A percentile compares a stretch with the other conserved stretches of the same genome.
Conservation (phyloP, 2,888 invertebrate genomes). For the Diabrotica balteata region DNA sequence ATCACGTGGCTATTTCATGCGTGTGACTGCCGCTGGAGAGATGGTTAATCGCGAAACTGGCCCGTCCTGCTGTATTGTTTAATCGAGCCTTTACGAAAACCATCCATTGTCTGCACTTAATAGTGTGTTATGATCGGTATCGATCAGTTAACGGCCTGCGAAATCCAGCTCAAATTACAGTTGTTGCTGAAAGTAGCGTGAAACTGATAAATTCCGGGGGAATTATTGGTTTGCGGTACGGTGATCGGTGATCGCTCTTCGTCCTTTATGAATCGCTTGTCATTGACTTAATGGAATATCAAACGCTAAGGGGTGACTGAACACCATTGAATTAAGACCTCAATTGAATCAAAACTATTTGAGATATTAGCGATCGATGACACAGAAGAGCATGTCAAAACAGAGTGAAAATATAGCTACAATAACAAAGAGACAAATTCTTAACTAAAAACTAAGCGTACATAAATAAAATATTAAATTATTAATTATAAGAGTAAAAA, state of each 20-base stretch:
- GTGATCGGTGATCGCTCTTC: constrained; percentile 5
- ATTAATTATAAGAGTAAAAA: too few relatives aligned
- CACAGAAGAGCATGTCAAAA: too few relatives aligned
- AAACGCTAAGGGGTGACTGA: constrained; percentile 10
- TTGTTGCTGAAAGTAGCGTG: constrained; percentile 38
- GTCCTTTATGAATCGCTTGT: constrained; percentile 21
- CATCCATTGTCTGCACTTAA: constrained; percentile 48
- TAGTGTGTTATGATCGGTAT: constrained; percentile 44
- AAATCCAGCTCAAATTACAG: constrained; percentile 41
- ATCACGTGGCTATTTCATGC: constrained; percentile 42
- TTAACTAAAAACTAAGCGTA: too few relatives aligned
- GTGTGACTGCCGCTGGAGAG: constrained; percentile 42
- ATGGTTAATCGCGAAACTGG: constrained; percentile 39
- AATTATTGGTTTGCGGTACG: constrained; percentile 27
- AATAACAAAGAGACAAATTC: too few relatives aligned
- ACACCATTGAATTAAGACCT: constrained; percentile 4
- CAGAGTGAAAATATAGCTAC: too few relatives aligned
- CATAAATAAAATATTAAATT: too few relatives aligned
- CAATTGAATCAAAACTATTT: too few relatives aligned
- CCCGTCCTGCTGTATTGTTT: constrained; percentile 39
- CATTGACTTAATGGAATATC: constrained; percentile 22
- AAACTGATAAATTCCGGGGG: constrained; percentile 41
- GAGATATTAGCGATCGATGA: too few relatives aligned
- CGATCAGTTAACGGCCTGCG: constrained; percentile 47
- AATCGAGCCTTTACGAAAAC: constrained; percentile 32